These are phyloP conservation scores for Gastrophryne carolinensis DNA, from an alignment of 2,797 vertebrate species.

Conservation along the genomic window DNA sequence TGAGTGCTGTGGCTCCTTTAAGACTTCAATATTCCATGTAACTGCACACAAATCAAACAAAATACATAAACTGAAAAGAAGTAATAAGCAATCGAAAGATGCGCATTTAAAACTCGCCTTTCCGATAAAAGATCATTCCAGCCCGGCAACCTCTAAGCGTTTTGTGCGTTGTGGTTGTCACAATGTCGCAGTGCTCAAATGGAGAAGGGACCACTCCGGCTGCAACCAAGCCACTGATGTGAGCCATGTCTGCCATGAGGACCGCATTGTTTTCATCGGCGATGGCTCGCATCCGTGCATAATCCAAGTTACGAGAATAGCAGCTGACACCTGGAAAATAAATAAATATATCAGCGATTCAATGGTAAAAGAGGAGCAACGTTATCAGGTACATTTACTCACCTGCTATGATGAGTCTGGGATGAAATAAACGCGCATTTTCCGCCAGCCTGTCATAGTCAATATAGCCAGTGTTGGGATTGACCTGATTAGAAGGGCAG, in stretches of 20 bases:
- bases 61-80: neutral
- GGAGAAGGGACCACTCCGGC: constrained; percentile 88
- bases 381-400: neutral
- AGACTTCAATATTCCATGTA: too few relatives aligned
- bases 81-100: neutral
- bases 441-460: constrained; percentile 88
- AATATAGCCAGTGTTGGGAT: constrained; percentile 87
- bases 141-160: constrained; percentile 93
- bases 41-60: too few relatives aligned
- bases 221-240: constrained; percentile 92
- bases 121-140: constrained; percentile 92
- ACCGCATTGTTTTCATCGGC: constrained; percentile 81
- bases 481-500: constrained; percentile 70
- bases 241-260: constrained; percentile 95
- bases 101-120: constrained; percentile 69
- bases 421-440: constrained; percentile 89
- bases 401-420: constrained; percentile 93
- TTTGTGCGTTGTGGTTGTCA: constrained; percentile 95
- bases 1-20: too few relatives aligned
- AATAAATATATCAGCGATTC: neutral
- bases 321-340: constrained; percentile 82
- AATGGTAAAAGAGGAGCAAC: neutral
- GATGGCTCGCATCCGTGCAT: constrained; percentile 81
- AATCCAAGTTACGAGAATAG: constrained; percentile 93
- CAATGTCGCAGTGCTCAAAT: constrained; percentile 86